phyloP scores from a whole-genome alignment of 2,888 invertebrate genomes.

The Drosophila paramelanica region DNA sequence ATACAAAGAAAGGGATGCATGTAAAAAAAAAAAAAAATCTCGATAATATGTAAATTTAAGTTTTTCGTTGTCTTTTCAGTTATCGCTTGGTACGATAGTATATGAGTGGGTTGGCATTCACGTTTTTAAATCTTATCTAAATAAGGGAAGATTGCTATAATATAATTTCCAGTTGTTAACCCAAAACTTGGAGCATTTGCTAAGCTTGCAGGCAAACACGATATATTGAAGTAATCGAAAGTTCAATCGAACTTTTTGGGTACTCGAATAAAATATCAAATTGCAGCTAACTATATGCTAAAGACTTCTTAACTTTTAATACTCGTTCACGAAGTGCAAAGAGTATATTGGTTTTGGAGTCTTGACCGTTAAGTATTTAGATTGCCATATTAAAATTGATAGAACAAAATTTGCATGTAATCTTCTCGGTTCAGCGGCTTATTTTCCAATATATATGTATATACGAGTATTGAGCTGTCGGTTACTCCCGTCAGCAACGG shows the following conservation, averaged over 20 bases:
- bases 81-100: neutral
- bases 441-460: no score
- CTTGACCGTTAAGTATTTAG: no score
- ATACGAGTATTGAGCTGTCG: no score
- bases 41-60: conserved; percentile 68
- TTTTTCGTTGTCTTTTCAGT: neutral
- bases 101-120: neutral
- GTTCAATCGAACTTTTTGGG: neutral
- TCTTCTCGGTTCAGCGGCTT: no score
- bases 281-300: no score
- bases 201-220: neutral
- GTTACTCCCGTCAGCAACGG: no score
- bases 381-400: no score
- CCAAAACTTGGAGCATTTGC: neutral
- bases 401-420: no score
- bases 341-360: no score
- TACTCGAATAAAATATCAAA: neutral
- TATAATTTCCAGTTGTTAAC: no score
- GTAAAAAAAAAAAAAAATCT: conserved; percentile 17
- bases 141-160: conserved; percentile 1
- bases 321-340: no score
- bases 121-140: conserved; percentile 4
- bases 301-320: no score
- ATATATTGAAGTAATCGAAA: neutral
- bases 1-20: conserved; percentile 10